A percentile compares a stretch with the other conserved stretches of the same genome.
Evolutionary conservation across 2,888 invertebrate genomes (phyloP).

Genomic region (Leucophora obtusa): DNA sequence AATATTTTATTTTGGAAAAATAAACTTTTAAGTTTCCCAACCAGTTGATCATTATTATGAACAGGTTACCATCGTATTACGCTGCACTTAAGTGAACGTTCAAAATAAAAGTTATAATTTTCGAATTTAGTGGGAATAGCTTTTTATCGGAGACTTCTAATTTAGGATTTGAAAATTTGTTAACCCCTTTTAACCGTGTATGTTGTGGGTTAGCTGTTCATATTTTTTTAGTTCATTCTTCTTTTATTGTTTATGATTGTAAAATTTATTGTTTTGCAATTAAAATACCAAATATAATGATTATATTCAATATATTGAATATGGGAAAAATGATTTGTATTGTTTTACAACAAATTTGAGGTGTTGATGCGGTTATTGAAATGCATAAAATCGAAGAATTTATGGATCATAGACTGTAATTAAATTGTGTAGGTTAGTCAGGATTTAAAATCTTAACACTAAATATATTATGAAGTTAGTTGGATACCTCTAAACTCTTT

Average conservation of each 20-base stretch:
- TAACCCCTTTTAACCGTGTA: too few relatives aligned
- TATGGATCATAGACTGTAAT: background rate
- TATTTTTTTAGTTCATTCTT: background rate
- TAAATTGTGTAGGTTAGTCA: too few relatives aligned
- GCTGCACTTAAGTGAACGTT: too few relatives aligned
- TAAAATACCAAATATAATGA: slow-evolving; percentile 59
- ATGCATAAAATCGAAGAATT: slow-evolving; percentile 32
- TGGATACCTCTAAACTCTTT: too few relatives aligned
- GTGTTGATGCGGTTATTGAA: slow-evolving; percentile 56
- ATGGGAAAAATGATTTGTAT: slow-evolving; percentile 31
- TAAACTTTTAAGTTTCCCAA: slow-evolving; percentile 1
- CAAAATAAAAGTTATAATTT: too few relatives aligned
- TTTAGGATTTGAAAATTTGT: too few relatives aligned
- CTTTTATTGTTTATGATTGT: slow-evolving; percentile 52
- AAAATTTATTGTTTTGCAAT: slow-evolving; percentile 65
- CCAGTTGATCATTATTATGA: background rate
- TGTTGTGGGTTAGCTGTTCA: background rate
- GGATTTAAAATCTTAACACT: too few relatives aligned
- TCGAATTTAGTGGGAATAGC: too few relatives aligned
- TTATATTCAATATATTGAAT: background rate
- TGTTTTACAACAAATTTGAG: slow-evolving; percentile 39
- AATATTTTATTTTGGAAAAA: slow-evolving; percentile 8
- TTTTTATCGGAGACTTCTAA: too few relatives aligned
- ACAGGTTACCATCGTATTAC: too few relatives aligned
- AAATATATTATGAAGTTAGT: too few relatives aligned